phyloP scores from a whole-genome alignment of 2,113 vertebrate species.

The Channa maculata region DNA sequence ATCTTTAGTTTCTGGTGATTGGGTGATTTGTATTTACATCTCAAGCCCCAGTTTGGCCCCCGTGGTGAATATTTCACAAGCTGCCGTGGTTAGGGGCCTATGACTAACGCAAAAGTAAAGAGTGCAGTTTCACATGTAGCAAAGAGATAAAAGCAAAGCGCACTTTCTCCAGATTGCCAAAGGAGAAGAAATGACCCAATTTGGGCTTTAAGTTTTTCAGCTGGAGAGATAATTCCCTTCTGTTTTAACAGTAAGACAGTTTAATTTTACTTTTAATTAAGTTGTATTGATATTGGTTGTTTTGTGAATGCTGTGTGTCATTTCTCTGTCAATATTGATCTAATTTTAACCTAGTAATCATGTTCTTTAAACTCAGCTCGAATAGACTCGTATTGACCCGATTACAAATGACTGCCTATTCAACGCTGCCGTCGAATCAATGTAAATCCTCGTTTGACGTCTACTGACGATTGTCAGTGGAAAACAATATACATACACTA shows the following conservation, averaged over 20 bases:
- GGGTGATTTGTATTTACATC: conserved; percentile 44
- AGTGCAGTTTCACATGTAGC: conserved; percentile 49
- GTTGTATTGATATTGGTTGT: conserved; percentile 27
- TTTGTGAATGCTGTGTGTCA: conserved; percentile 19
- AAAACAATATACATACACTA: neutral
- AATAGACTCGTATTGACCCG: neutral
- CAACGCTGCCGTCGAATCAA: conserved; percentile 12
- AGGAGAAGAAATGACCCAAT: conserved; percentile 62
- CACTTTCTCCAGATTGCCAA: conserved; percentile 58
- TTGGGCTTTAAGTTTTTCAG: conserved; percentile 54
- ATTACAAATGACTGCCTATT: neutral
- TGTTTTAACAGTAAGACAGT: conserved; percentile 34
- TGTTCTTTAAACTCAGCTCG: conserved; percentile 3
- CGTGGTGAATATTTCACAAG: conserved; percentile 47
- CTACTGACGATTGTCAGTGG: neutral
- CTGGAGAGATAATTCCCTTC: conserved; percentile 46
- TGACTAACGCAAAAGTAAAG: conserved; percentile 45
- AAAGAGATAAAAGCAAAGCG: conserved; percentile 58
- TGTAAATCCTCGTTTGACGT: neutral
- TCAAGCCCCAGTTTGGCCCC: conserved; percentile 21
- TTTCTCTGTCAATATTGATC: conserved; percentile 14
- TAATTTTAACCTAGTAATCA: neutral
- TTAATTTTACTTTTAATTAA: conserved; percentile 43
- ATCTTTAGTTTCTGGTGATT: conserved; percentile 21
- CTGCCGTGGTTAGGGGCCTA: conserved; percentile 31